Evolutionary conservation across 2,888 invertebrate genomes (phyloP), one percentile per base, ranked within the genome.

Genomic region (Amiota communis): DNA sequence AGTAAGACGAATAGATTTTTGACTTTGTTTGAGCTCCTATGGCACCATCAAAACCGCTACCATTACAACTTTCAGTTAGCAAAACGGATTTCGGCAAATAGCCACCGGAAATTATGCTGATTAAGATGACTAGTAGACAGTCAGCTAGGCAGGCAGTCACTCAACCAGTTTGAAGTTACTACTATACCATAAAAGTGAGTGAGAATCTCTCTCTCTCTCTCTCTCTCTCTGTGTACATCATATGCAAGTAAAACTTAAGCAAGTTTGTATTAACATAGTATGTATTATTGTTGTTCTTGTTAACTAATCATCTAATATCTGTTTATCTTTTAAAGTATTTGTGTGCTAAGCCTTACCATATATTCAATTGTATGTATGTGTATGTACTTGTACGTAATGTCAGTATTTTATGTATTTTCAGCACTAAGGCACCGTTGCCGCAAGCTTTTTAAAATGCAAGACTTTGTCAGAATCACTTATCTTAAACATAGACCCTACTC

Each of bases 61-160:
- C 53, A 53, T 15, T 53, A 15, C n/a, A 53, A 53, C 12, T 23
- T 15, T 12, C 59, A 59, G n/a, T 13, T 23, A 63, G 59, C 13
- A 53, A 78, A 79, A 72, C 77, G 78, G 78, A 79, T 78, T 76
- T 72, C 70, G 75, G 75, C 78, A 78, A 79, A 77, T 79, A 75
- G 76, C 76, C 77, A 73, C 53, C 78, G 79, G 78, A 79, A 78
- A 79, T 78, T 78, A 78, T 79, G 79, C 78, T 79, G 78, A 79
- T 79, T 79, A 78, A 76, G 74, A 75, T 75, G 74, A 73, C 74
- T 51, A 23, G n/a, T 20, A 63, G 63, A 46, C 48, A 48, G 59
- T 15, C 15, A 15, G 53, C 10, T 36, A 36, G 53, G 47, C 17
- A 20, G 59, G 1, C 11, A 20, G 59, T 11, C 17, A 20, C 20